Conservation (phyloP, 2,113 vertebrate species). For the Leucosticte australis region DNA sequence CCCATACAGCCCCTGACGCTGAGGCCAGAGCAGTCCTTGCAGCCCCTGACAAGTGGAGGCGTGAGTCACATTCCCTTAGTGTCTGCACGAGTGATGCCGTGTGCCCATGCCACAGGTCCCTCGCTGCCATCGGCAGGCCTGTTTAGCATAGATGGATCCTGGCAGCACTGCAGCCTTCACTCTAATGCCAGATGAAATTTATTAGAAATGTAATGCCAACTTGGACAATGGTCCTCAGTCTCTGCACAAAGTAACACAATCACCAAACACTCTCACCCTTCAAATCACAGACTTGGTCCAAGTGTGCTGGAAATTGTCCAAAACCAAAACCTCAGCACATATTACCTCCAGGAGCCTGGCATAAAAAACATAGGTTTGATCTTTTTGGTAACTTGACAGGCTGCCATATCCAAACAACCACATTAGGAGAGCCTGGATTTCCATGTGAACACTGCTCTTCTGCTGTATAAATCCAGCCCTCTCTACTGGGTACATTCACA, state of each 20-base stretch:
- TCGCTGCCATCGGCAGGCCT: neutral
- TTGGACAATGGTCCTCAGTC: neutral
- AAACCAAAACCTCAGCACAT: neutral
- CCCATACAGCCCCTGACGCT: fast-evolving
- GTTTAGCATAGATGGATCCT: neutral
- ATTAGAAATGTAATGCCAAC: neutral
- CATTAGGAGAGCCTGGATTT: neutral
- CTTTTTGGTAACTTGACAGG: neutral
- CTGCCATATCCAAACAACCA: neutral
- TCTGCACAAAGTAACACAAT: neutral
- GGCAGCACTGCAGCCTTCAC: neutral
- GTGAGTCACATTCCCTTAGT: slow-evolving; percentile 8
- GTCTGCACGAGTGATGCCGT: neutral
- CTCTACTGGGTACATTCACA: neutral
- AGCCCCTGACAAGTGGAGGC: neutral
- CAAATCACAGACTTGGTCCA: neutral
- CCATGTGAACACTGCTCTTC: neutral
- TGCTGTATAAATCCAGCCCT: neutral
- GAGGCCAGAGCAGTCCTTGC: neutral
- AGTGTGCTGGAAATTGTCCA: neutral
- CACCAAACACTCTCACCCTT: neutral
- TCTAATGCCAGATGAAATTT: neutral
- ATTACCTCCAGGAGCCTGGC: neutral
- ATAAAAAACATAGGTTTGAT: neutral
- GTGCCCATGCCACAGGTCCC: neutral